Percentiles rank a stretch among this genome's conserved stretches.
Conservation (phyloP, 2,888 invertebrate species). For the Spatulosminthurus flaviceps region DNA sequence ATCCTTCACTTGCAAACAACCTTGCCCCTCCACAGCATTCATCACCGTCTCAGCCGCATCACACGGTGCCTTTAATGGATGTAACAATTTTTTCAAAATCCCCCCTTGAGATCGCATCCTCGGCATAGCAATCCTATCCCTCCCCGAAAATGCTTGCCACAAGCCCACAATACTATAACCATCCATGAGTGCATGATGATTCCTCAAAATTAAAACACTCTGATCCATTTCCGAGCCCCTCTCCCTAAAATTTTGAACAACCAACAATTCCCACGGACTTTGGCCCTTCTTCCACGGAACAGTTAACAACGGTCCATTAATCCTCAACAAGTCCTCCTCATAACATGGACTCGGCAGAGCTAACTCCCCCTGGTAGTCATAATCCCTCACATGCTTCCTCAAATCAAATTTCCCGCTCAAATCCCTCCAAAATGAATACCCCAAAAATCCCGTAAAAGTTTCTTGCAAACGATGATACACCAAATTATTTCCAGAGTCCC, state of each 20-base stretch:
- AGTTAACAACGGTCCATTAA: background rate
- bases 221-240: background rate
- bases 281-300: background rate
- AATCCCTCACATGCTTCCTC: background rate
- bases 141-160: background rate
- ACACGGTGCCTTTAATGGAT: background rate
- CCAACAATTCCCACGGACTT: background rate
- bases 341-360: background rate
- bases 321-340: background rate
- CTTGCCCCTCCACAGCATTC: background rate
- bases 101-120: too few species aligned
- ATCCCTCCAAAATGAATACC: background rate
- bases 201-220: background rate
- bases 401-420: background rate
- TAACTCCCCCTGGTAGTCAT: background rate
- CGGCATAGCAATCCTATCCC: background rate
- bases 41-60: background rate
- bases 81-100: background rate
- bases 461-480: too few species aligned
- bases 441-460: background rate
- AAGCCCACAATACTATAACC: background rate
- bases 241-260: background rate
- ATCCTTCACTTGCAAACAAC: too few species aligned
- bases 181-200: conserved; percentile 12
- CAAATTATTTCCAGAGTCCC: too few species aligned